phyloP scores from a whole-genome alignment of 2,113 vertebrate species.

The Eretmochelys imbricata region DNA sequence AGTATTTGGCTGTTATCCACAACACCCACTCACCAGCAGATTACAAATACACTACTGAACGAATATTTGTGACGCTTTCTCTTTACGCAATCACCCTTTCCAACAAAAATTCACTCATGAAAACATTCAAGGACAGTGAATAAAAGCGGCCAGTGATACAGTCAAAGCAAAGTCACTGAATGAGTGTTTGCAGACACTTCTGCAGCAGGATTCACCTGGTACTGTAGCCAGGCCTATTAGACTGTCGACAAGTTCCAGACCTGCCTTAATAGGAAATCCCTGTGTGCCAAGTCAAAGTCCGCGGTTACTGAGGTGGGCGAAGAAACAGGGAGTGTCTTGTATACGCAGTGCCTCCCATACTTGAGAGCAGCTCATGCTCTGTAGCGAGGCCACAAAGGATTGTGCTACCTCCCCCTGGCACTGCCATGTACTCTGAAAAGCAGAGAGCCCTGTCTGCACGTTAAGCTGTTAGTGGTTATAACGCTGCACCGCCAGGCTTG shows the following conservation, averaged over 20 bases:
- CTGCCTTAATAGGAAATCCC: not conserved
- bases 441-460: not conserved
- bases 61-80: not conserved
- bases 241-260: not conserved
- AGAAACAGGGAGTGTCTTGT: not conserved
- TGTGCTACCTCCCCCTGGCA: not conserved
- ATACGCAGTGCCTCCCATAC: not conserved
- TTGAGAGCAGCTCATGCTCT: not conserved
- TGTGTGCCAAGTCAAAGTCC: not conserved
- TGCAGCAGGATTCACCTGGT: not conserved
- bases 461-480: not conserved
- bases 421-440: not conserved
- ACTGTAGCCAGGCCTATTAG: not conserved
- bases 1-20: not conserved
- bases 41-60: not conserved
- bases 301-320: not conserved
- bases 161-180: not conserved
- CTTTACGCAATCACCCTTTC: not conserved
- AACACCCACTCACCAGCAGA: not conserved
- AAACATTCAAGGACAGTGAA: accelerated
- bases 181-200: not conserved
- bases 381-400: not conserved
- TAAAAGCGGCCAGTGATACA: not conserved
- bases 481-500: not conserved
- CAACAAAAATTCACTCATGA: not conserved